These are phyloP conservation scores for Opisthocomus hoazin DNA, from an alignment of 2,113 vertebrate genomes.

Conservation along the genomic window DNA sequence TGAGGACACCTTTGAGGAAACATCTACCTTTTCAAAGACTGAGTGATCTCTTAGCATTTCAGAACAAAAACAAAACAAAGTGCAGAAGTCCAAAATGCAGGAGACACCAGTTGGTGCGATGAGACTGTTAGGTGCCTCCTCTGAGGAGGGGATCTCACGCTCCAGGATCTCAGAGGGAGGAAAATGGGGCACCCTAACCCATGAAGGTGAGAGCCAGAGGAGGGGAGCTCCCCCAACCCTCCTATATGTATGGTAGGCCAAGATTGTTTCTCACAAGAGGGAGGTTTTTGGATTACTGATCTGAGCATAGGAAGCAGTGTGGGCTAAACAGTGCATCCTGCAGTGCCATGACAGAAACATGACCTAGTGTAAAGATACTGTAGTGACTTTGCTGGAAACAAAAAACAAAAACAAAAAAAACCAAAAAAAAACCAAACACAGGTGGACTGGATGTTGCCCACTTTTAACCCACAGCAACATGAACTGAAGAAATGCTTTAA, in stretches of 20 bases:
- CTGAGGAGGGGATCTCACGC: not conserved
- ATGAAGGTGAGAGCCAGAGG: fast-evolving
- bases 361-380: not conserved
- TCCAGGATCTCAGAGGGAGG: not conserved
- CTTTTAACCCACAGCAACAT: not conserved
- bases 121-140: not conserved
- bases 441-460: not conserved
- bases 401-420: too few relatives aligned
- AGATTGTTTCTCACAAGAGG: not conserved
- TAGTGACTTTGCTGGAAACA: not conserved
- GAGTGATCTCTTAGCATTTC: not conserved
- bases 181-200: not conserved
- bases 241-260: not conserved
- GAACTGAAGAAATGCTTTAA: not conserved
- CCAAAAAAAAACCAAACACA: not conserved
- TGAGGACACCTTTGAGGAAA: not conserved
- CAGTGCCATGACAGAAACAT: not conserved
- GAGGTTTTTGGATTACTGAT: fast-evolving
- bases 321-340: not conserved
- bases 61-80: not conserved
- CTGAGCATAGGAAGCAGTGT: not conserved
- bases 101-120: not conserved
- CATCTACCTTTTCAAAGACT: not conserved
- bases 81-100: not conserved
- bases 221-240: not conserved